Conservation (phyloP, 92 coral and sea anemone genomes). For the Phenganax subtilis region DNA sequence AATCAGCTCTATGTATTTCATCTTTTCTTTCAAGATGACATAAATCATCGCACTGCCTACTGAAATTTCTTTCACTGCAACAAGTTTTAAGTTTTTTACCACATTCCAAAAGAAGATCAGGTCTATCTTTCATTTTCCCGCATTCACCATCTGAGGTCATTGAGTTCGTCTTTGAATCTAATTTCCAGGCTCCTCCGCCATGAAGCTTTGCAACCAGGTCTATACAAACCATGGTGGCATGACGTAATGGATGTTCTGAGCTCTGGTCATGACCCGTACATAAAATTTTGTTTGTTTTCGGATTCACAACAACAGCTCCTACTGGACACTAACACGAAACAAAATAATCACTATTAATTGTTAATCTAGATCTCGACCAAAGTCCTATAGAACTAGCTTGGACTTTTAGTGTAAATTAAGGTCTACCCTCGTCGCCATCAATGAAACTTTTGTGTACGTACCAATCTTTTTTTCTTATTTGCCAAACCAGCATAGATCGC, state of each 20-base stretch:
- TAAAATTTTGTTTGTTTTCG: conserved; percentile 53
- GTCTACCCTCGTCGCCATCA: background rate
- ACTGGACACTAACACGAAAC: conserved; percentile 52
- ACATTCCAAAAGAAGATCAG: background rate
- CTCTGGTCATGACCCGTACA: conserved; percentile 71
- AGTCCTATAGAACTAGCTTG: background rate
- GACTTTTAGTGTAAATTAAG: background rate
- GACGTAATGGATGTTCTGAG: conserved; percentile 74
- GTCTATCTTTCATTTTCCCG: conserved; percentile 51
- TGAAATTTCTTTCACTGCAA: background rate
- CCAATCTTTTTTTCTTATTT: conserved; percentile 59
- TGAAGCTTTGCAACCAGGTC: conserved; percentile 87
- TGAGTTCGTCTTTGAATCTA: conserved; percentile 27
- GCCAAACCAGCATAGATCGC: conserved; percentile 57
- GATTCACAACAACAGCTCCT: conserved; percentile 78
- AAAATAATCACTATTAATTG: background rate
- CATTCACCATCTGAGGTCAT: background rate
- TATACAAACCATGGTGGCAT: conserved; percentile 85
- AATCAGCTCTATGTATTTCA: background rate
- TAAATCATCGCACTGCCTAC: background rate
- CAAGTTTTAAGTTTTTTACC: background rate
- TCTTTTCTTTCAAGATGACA: conserved; percentile 1
- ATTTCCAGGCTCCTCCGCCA: conserved; percentile 77
- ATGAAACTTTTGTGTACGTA: conserved; percentile 1
- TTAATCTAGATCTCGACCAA: too few relatives aligned